A percentile compares a stretch with the other conserved stretches of the same genome.
Conservation (phyloP, 2,888 invertebrate species). For the Ypsolopha sequella region DNA sequence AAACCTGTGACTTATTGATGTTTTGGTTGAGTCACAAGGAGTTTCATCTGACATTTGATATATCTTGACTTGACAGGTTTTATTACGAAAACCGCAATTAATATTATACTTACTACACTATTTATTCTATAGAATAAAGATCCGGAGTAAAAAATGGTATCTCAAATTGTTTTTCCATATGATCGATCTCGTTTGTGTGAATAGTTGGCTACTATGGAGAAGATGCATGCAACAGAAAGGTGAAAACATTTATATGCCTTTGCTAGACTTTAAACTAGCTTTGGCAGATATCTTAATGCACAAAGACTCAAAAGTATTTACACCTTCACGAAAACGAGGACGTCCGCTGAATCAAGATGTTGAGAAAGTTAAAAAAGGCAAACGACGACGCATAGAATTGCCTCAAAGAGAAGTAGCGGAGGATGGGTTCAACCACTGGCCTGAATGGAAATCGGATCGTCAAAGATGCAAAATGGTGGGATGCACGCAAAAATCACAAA, state of each 20-base stretch:
- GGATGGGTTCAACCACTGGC: constrained; percentile 3
- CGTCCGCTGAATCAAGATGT: no score
- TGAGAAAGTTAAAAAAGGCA: neutral
- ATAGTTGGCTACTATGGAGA: no score
- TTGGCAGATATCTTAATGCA: neutral
- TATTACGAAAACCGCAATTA: no score
- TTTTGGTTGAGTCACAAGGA: no score
- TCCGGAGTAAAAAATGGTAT: no score
- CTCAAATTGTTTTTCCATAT: no score
- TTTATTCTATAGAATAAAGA: no score
- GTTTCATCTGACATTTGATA: no score
- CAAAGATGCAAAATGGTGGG: constrained; percentile 3
- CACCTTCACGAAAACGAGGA: neutral
- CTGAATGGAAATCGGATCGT: neutral
- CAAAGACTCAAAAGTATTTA: neutral
- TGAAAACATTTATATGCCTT: neutral
- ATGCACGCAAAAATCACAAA: constrained; percentile 2
- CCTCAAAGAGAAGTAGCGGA: constrained; percentile 2
- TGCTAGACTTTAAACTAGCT: neutral
- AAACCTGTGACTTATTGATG: no score
- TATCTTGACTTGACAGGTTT: no score
- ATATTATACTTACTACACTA: no score
- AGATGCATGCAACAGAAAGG: neutral
- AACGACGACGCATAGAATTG: neutral
- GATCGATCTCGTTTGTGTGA: no score